Conservation (phyloP, 2,888 invertebrate species). For the Drosophila neotestacea region DNA sequence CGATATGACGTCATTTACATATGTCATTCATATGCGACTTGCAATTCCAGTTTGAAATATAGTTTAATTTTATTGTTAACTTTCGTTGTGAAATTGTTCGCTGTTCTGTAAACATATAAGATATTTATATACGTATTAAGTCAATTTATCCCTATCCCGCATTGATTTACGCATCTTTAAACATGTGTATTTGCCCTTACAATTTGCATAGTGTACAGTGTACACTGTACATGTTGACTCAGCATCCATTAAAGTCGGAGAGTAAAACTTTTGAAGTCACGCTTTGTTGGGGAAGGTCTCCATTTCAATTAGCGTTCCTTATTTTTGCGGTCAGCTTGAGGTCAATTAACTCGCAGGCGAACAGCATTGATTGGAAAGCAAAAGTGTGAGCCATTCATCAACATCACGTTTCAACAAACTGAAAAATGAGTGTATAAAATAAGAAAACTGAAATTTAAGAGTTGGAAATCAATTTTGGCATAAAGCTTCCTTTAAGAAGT, state of each 20-base stretch:
- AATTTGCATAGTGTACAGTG: slow-evolving; percentile 37
- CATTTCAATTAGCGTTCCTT: slow-evolving; percentile 67
- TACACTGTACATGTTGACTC: slow-evolving; percentile 12
- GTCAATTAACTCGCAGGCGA: slow-evolving; percentile 64
- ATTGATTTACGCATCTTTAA: slow-evolving; percentile 44
- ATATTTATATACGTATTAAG: no score
- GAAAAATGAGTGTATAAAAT: slow-evolving; percentile 16
- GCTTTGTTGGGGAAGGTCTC: slow-evolving; percentile 49
- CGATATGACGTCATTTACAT: slow-evolving; percentile 59
- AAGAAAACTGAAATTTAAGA: slow-evolving; percentile 5
- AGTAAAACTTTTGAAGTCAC: slow-evolving; percentile 39
- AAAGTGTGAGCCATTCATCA: slow-evolving; percentile 67
- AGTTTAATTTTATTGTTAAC: slow-evolving; percentile 35
- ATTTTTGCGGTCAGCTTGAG: slow-evolving; percentile 60
- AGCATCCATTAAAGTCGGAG: slow-evolving; percentile 20
- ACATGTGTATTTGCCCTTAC: slow-evolving; percentile 29
- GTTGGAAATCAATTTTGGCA: slow-evolving; percentile 36
- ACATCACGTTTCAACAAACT: slow-evolving; percentile 39
- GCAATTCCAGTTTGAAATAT: slow-evolving; percentile 10
- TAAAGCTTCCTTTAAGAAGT: slow-evolving; percentile 11
- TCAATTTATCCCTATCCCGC: not conserved
- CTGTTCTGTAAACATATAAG: slow-evolving; percentile 10
- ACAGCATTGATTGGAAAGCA: slow-evolving; percentile 67
- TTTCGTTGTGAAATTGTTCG: slow-evolving; percentile 40
- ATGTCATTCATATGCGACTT: slow-evolving; percentile 43